phyloP scores from a whole-genome alignment of 1,140 invertebrate species.

The Meteorus sp. region DNA sequence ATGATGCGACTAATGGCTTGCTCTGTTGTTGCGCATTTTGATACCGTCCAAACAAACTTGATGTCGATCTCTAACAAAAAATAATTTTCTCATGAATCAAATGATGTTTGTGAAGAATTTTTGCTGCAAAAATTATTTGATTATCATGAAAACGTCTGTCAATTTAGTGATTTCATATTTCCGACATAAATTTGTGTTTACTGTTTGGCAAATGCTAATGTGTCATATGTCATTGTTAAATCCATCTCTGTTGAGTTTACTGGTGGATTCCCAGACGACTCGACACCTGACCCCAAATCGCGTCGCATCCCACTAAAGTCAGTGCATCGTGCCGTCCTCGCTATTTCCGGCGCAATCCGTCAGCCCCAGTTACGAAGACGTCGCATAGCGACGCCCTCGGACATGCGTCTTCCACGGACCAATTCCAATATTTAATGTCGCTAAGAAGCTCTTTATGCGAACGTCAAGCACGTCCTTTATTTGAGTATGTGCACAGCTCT shows the following conservation, averaged over 20 bases:
- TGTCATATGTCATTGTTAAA: conserved; percentile 8
- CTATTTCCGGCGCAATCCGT: conserved; percentile 59
- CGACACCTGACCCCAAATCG: conserved; percentile 43
- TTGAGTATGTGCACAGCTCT: background rate
- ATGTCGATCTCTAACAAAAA: too few species aligned
- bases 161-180: too few species aligned
- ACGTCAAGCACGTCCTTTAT: conserved; percentile 21
- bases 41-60: too few species aligned
- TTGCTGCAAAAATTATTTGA: too few species aligned
- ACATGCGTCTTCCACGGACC: conserved; percentile 51
- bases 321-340: conserved; percentile 34
- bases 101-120: too few species aligned
- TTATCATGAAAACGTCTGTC: too few species aligned
- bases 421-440: conserved; percentile 51
- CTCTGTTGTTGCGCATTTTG: too few species aligned
- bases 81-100: too few species aligned
- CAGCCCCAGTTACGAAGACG: conserved; percentile 52
- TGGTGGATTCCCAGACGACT: conserved; percentile 36
- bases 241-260: conserved; percentile 19
- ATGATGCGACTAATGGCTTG: too few species aligned
- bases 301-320: conserved; percentile 19
- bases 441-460: conserved; percentile 53
- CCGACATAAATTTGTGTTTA: too few species aligned
- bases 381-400: conserved; percentile 47
- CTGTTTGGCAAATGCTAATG: too few species aligned